Percentiles rank a stretch among this genome's conserved stretches.
These are phyloP conservation scores for Drosophila bipectinata DNA, from an alignment of 1,140 invertebrate genomes.

Conservation along the genomic window DNA sequence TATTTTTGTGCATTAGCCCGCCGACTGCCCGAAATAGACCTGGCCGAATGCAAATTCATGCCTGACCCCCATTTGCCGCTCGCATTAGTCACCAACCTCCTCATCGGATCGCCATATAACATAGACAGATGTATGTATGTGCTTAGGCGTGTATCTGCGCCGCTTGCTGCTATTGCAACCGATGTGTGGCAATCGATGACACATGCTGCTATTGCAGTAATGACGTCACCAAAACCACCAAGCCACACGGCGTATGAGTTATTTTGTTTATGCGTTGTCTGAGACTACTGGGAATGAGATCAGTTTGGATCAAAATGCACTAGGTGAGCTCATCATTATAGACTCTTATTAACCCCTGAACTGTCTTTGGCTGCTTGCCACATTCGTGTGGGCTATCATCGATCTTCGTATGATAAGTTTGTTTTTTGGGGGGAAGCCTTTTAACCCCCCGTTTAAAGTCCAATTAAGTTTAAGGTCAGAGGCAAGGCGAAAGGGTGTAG, in stretches of 20 bases:
- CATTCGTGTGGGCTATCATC: constrained; percentile 62
- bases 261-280: constrained; percentile 28
- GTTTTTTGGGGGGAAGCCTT: constrained; percentile 14
- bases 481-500: neutral
- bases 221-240: constrained; percentile 57
- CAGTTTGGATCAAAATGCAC: constrained; percentile 16
- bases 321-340: constrained; percentile 16
- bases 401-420: constrained; percentile 34
- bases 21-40: constrained; percentile 61
- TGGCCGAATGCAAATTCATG: constrained; percentile 80
- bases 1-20: constrained; percentile 56
- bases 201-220: constrained; percentile 48
- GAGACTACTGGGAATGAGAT: constrained; percentile 24
- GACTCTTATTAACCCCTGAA: neutral
- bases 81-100: constrained; percentile 70
- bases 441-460: constrained; percentile 50
- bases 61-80: constrained; percentile 76
- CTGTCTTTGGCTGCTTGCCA: neutral
- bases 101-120: constrained; percentile 43
- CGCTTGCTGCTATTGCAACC: constrained; percentile 19
- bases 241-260: constrained; percentile 49
- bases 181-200: constrained; percentile 67
- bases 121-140: constrained; percentile 12
- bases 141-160: neutral
- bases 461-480: constrained; percentile 59